phyloP scores from a whole-genome alignment of 2,888 invertebrate species.

The Nysson spinosus region DNA sequence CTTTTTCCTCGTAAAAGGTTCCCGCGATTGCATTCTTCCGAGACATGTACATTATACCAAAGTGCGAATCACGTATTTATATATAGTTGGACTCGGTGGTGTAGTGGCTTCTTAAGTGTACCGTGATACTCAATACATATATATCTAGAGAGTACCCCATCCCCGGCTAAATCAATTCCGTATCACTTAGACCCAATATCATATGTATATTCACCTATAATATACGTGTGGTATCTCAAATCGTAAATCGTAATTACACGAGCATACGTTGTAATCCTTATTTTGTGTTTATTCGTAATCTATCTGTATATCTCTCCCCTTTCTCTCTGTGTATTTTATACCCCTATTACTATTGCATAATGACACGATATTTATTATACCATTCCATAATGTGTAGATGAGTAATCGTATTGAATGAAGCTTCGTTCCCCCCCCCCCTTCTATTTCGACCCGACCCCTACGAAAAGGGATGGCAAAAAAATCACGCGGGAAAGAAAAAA shows the following conservation, averaged over 20 bases:
- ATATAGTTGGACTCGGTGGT: conserved; percentile 66
- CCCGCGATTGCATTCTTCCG: no score
- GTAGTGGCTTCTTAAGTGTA: conserved; percentile 70
- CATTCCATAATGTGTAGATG: conserved; percentile 72
- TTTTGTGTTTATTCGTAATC: conserved; percentile 24
- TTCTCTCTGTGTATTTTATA: conserved; percentile 50
- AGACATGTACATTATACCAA: conserved; percentile 7
- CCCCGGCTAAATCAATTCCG: conserved; percentile 52
- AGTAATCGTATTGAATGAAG: conserved; percentile 73
- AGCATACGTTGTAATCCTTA: conserved; percentile 21
- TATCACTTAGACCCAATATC: conserved; percentile 46
- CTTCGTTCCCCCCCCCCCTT: conserved; percentile 62
- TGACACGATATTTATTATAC: conserved; percentile 38
- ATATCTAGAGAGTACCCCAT: conserved; percentile 50
- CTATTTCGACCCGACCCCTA: conserved; percentile 74
- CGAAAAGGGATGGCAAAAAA: conserved; percentile 75
- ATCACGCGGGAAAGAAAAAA: conserved; percentile 48
- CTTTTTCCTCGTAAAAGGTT: no score
- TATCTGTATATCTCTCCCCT: conserved; percentile 36
- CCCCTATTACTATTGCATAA: conserved; percentile 49
- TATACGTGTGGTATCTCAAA: conserved; percentile 51
- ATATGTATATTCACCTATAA: conserved; percentile 34
- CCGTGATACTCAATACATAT: conserved; percentile 50
- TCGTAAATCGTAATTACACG: no score
- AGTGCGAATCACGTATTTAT: conserved; percentile 51